Conservation (phyloP, 2,113 vertebrate species). For the Crotalus helleri region DNA sequence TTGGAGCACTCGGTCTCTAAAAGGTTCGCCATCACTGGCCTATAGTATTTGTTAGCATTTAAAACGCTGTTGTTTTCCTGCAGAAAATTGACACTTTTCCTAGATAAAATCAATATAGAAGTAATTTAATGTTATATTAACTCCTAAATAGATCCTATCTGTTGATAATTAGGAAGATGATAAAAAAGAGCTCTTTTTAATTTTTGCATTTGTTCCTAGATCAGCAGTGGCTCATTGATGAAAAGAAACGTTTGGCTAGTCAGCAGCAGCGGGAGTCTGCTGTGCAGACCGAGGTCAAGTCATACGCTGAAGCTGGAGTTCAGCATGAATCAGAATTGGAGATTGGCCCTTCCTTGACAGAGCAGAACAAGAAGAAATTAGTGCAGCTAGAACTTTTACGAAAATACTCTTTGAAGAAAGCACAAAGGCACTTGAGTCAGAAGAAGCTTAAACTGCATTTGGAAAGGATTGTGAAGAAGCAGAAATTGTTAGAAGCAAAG, state of each 20-base stretch:
- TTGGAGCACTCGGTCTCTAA: no score
- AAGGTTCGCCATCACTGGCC: no score
- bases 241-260: conserved; percentile 71
- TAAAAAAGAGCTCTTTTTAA: background rate
- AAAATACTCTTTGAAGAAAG: conserved; percentile 72
- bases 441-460: conserved; percentile 83
- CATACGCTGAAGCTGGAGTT: conserved; percentile 50
- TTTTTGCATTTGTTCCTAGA: conserved; percentile 70
- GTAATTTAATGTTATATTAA: background rate
- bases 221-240: conserved; percentile 81
- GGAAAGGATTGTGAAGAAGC: conserved; percentile 84
- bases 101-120: background rate
- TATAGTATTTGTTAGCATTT: background rate
- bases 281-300: conserved; percentile 73
- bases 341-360: conserved; percentile 43
- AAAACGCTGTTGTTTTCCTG: background rate
- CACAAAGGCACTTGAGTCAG: conserved; percentile 70
- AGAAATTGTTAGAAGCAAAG: conserved; percentile 82
- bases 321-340: conserved; percentile 51
- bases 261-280: conserved; percentile 70
- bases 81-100: background rate
- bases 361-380: conserved; percentile 73
- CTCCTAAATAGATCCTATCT: background rate
- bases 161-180: conserved; percentile 22
- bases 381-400: conserved; percentile 79